Base-by-base conservation (phyloP, 2,113 vertebrate genomes). In the Toxostoma redivivum region DNA sequence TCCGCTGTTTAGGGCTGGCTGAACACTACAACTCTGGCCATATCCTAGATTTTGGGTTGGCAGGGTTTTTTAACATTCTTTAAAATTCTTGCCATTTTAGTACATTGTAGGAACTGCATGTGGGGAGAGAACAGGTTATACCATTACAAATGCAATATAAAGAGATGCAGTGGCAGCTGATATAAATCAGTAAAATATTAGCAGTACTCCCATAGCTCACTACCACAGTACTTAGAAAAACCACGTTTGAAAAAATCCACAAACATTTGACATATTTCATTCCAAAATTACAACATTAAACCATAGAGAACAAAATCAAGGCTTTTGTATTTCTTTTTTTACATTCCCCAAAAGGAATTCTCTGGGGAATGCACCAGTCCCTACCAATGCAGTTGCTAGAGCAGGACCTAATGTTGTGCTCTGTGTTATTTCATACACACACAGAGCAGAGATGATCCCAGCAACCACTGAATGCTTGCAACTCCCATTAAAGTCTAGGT, bases 311-410 rank as follows among this genome's bases (percentile, higher is more conserved):
- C 27, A 86, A 83, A 82, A 82, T 48, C 35, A 88, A 92, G 51
- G 71, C 35, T 80, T 66, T 69, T 73, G 16, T 30, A n/a, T 54
- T 18, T 69, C 33, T 8, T 61, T 82, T 69, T 87, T 80, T 33
- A 38, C 7, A 14, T 38, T 35, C 51, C 48, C 45, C 20, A 8
- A 45, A 38, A 37, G 50, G 42, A 88, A 35, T 23, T 35, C 51
- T 47, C 12, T 10, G 21, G 15, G 48, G 24, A 69, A 77, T 5
- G 2, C 0, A 0, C 27, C 30, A 1, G 0, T 65, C 44, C 51
- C 11, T 62, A 37, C 58, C 58, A 45, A 24, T 2, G 1, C 35
- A 76, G 33, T 23, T 86, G 40, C 51, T 81, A n/a, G 47, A 60
- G 57, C 48, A 91, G 72, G 37, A 90, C 17, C 42, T 79, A 35